These are phyloP conservation scores for Phania funesta DNA, from an alignment of 2,888 invertebrate genomes.

Conservation along the genomic window DNA sequence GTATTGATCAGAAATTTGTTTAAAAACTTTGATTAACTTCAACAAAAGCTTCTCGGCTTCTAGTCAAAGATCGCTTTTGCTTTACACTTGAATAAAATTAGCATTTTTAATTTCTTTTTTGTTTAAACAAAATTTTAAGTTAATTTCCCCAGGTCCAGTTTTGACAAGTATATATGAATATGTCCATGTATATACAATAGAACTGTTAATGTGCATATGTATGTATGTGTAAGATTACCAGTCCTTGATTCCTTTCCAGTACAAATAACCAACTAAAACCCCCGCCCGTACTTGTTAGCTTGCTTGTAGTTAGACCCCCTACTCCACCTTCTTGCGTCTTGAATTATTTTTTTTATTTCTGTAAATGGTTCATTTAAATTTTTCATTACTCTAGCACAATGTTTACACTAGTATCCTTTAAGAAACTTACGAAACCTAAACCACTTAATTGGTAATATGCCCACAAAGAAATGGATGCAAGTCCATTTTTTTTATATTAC, in stretches of 20 bases:
- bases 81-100: background rate
- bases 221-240: slow-evolving; percentile 9
- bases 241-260: slow-evolving; percentile 19
- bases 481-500: slow-evolving; percentile 58
- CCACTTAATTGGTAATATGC: slow-evolving; percentile 60
- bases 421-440: slow-evolving; percentile 51
- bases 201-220: slow-evolving; percentile 2
- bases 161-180: background rate
- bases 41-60: background rate
- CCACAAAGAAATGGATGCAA: slow-evolving; percentile 17
- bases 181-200: background rate
- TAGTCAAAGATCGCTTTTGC: background rate
- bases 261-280: slow-evolving; percentile 11
- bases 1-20: slow-evolving; percentile 27
- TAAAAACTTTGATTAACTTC: background rate
- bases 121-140: slow-evolving; percentile 5
- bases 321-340: slow-evolving; percentile 50
- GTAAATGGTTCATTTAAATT: slow-evolving; percentile 78
- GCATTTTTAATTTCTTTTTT: background rate
- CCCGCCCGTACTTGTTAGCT: background rate
- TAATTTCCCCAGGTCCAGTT: background rate
- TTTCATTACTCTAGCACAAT: slow-evolving; percentile 78
- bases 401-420: slow-evolving; percentile 63
- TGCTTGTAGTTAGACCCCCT: slow-evolving; percentile 54
- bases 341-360: slow-evolving; percentile 52